Conservation (phyloP, 2,113 vertebrate species). For the Electrona antarctica region DNA sequence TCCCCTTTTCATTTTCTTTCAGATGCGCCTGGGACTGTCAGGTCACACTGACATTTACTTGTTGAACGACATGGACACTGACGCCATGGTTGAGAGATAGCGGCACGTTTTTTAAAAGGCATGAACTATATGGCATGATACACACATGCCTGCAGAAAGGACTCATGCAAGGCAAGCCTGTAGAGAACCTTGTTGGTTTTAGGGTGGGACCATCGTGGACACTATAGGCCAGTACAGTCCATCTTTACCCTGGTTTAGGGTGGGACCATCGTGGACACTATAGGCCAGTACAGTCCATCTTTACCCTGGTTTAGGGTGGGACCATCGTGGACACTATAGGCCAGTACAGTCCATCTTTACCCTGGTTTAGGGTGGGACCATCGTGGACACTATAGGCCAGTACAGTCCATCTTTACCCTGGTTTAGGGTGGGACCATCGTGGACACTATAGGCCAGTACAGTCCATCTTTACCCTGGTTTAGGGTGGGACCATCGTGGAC, state of each 20-base stretch:
- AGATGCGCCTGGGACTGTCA: conserved; percentile 78
- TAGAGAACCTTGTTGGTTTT: background rate
- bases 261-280: too few relatives aligned
- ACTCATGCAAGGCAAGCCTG: background rate
- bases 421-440: too few relatives aligned
- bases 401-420: too few relatives aligned
- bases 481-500: too few relatives aligned
- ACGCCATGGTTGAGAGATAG: conserved; percentile 52
- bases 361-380: too few relatives aligned
- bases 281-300: conserved; percentile 3
- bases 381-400: too few relatives aligned
- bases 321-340: too few relatives aligned
- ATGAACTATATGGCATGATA: background rate
- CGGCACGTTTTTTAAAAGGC: background rate
- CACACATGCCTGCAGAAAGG: background rate
- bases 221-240: conserved; percentile 37
- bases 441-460: too few relatives aligned
- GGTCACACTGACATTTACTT: conserved; percentile 84
- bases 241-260: background rate
- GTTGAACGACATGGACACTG: conserved; percentile 80
- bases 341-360: too few relatives aligned
- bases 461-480: too few relatives aligned
- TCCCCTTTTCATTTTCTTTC: conserved; percentile 47
- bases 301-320: too few relatives aligned
- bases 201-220: conserved; percentile 25